These are phyloP conservation scores for Vespertilio murinus DNA, from an alignment of 2,797 vertebrate genomes.

Conservation along the genomic window DNA sequence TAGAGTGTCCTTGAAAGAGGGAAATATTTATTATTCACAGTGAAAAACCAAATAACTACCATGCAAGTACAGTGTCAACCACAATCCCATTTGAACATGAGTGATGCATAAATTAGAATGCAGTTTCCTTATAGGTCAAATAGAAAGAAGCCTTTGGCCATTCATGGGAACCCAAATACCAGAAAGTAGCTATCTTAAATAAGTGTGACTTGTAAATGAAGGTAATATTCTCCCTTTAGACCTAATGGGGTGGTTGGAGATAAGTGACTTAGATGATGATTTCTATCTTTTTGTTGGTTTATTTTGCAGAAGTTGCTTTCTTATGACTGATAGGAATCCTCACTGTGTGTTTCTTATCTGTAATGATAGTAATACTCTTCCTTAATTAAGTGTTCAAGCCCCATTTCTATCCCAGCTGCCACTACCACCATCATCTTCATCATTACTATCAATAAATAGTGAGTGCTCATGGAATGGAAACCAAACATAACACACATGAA, in stretches of 20 bases:
- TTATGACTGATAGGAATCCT: neutral
- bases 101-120: neutral
- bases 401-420: neutral
- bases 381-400: neutral
- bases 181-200: neutral
- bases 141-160: neutral
- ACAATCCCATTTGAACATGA: neutral
- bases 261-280: neutral
- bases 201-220: constrained; percentile 16
- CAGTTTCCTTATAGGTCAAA: neutral
- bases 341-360: neutral
- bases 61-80: neutral
- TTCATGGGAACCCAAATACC: neutral
- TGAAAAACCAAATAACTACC: neutral
- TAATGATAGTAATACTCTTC: neutral
- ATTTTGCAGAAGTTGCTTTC: neutral
- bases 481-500: neutral
- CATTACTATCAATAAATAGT: neutral
- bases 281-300: neutral
- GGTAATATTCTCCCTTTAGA: neutral
- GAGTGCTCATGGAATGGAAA: neutral
- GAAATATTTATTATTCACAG: constrained; percentile 1
- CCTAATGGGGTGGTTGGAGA: neutral
- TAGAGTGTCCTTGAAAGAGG: neutral
- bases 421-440: neutral